Evolutionary conservation across 1,140 invertebrate genomes (phyloP), one percentile per base, ranked within the genome.

Genomic region (Rhagoletis zephyria): DNA sequence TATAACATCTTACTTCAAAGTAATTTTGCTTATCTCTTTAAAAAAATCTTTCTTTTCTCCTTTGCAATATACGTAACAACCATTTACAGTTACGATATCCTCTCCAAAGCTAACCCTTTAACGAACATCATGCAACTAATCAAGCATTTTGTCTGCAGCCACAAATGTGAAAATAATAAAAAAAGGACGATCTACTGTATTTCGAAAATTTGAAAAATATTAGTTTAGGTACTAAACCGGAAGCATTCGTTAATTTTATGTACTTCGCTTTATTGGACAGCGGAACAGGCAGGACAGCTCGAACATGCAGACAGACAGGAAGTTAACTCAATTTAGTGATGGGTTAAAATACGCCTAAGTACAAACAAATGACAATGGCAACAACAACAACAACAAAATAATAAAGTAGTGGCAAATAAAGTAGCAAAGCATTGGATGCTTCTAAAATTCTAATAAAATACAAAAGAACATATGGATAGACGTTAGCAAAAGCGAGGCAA

Each of bases 321-420:
- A 81, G 74, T 81, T 81, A 81, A 81, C 74, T 81, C 48, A 81
- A 81, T 81, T 81, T 81, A 56, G 74, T 81, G 42, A 16, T 48
- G 74, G 51, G 74, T 59, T 81, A 81, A 81, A 81, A 81, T 56
- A 19, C 48, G 19, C 74, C 51, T 81, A 56, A 81, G 48, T 48
- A 81, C 48, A 81, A 77, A 56, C 70, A 51, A 81, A 81, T 81
- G 74, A 74, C 74, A 81, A 81, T 30, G 30, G 30, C 6, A 81
- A 56, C 14, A 81, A 56, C 61, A 63, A 63, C 12, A 63, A 63
- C 9, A 14, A 63, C 9, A 30, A 30, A 30, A 56, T 56, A 56
- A 56, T 56, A 10, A 56, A 56, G 51, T 56, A 7, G 51, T 10
- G 10, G 10, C 40, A 74, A 48, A 45, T 45, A 48, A 45, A 70